phyloP scores from a whole-genome alignment of 2,888 invertebrate species.

The Dynastes tityus region DNA sequence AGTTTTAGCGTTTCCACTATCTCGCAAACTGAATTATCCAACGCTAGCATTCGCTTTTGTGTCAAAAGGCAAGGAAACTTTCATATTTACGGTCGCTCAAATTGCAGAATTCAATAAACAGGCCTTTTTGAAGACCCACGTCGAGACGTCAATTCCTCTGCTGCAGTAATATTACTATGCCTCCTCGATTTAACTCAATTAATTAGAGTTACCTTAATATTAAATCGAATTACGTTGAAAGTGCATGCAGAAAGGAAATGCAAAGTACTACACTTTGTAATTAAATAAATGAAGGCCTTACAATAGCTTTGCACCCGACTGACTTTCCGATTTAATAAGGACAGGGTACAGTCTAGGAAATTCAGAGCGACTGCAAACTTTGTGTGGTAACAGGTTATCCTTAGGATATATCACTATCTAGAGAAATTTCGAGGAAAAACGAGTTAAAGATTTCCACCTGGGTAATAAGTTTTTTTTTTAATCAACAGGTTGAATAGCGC shows the following conservation, averaged over 20 bases:
- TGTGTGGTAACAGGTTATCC: no score
- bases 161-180: background rate
- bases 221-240: background rate
- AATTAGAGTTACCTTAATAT: background rate
- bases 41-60: background rate
- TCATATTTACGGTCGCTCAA: slow-evolving; percentile 9
- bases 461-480: no score
- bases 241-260: background rate
- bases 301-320: background rate
- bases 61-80: slow-evolving; percentile 14
- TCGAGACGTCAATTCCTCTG: background rate
- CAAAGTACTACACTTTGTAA: background rate
- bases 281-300: background rate
- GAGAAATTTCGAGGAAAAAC: no score
- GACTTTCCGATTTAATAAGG: background rate
- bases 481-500: no score
- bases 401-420: no score
- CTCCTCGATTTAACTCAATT: slow-evolving; percentile 4
- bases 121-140: background rate
- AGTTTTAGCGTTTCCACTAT: slow-evolving; percentile 13
- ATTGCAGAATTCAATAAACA: slow-evolving; percentile 15
- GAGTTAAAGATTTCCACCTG: no score
- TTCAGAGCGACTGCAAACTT: no score
- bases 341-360: no score
- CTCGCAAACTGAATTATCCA: slow-evolving; percentile 27